phyloP scores from a whole-genome alignment of 2,113 vertebrate species.

The Xiphias gladius region DNA sequence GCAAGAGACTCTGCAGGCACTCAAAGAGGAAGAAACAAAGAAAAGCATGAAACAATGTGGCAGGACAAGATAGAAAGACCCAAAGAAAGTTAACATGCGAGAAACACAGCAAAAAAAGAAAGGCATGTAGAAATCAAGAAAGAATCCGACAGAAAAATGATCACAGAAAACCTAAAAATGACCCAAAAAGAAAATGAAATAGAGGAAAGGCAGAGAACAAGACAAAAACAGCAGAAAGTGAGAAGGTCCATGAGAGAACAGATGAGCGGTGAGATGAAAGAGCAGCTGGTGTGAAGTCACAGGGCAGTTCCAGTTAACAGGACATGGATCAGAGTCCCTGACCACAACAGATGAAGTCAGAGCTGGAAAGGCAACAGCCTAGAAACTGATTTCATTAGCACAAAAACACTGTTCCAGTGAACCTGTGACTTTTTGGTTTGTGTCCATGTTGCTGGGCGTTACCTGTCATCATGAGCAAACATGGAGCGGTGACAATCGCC shows the following conservation, averaged over 20 bases:
- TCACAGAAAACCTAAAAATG: background rate
- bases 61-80: background rate
- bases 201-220: background rate
- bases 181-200: background rate
- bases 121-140: background rate
- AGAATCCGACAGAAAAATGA: background rate
- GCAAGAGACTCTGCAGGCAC: background rate
- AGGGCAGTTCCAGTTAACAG: slow-evolving; percentile 6
- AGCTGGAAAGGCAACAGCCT: slow-evolving; percentile 18
- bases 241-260: slow-evolving; percentile 21
- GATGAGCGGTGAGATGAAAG: slow-evolving; percentile 43
- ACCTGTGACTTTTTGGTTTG: background rate
- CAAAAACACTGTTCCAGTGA: background rate
- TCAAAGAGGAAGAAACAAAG: background rate
- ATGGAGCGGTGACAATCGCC: slow-evolving; percentile 98
- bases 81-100: background rate
- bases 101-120: background rate
- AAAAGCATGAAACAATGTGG: background rate
- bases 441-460: background rate
- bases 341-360: slow-evolving; percentile 51
- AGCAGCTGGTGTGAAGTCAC: slow-evolving; percentile 74
- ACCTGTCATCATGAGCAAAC: slow-evolving; percentile 99
- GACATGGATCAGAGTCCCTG: slow-evolving; percentile 33
- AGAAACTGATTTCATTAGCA: slow-evolving; percentile 7
- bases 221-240: background rate